Conservation (phyloP, 1,140 invertebrate species). For the Heliconius hewitsoni region DNA sequence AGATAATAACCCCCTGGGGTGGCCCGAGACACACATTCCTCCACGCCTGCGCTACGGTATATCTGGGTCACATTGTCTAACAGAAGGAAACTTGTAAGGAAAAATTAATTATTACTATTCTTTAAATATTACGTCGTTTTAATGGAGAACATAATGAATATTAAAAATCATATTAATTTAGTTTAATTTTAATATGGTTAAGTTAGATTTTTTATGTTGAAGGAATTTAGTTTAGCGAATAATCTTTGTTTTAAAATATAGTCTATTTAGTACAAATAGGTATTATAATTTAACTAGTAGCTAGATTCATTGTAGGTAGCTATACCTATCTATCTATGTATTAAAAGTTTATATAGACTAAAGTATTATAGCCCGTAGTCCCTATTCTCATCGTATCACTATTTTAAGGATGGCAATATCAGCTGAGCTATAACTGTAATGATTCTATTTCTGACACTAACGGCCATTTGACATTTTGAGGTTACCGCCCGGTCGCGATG, state of each 20-base stretch:
- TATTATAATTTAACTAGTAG: too few relatives aligned
- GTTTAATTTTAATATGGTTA: too few relatives aligned
- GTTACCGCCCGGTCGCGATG: constrained; percentile 37
- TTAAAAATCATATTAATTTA: too few relatives aligned
- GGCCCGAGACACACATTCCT: constrained; percentile 63
- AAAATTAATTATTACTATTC: background rate
- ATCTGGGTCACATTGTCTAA: constrained; percentile 67
- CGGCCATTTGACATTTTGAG: constrained; percentile 40
- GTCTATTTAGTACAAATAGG: too few relatives aligned
- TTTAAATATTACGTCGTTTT: too few relatives aligned
- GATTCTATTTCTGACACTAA: constrained; percentile 39
- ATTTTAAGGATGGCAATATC: constrained; percentile 23
- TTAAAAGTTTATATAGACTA: background rate
- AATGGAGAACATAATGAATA: too few relatives aligned
- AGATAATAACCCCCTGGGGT: constrained; percentile 52
- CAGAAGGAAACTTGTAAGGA: constrained; percentile 31
- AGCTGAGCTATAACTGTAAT: constrained; percentile 40
- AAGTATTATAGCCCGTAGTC: background rate
- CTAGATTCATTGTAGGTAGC: too few relatives aligned
- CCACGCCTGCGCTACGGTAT: constrained; percentile 63
- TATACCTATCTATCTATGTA: too few relatives aligned
- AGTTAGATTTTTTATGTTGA: too few relatives aligned
- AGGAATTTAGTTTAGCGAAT: too few relatives aligned
- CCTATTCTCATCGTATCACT: background rate
- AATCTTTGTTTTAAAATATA: too few relatives aligned